phyloP scores from a whole-genome alignment of 2,888 invertebrate genomes.

The Volucella inflata region DNA sequence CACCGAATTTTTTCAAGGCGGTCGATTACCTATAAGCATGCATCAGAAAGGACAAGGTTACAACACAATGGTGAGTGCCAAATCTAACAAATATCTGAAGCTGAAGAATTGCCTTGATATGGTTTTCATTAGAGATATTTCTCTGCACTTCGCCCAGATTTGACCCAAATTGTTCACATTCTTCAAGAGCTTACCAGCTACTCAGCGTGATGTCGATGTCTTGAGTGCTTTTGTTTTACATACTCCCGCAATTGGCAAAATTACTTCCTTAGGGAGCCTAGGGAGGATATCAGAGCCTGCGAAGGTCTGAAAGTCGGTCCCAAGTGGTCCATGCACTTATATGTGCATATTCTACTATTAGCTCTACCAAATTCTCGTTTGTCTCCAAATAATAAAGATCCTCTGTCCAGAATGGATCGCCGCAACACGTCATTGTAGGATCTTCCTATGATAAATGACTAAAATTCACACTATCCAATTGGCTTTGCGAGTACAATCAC shows the following conservation, averaged over 20 bases:
- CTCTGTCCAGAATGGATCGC: conserved; percentile 87
- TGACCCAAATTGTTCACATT: conserved; percentile 92
- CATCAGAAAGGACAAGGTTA: conserved; percentile 94
- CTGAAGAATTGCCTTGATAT: conserved; percentile 90
- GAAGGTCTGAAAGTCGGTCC: conserved; percentile 86
- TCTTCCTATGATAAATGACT: conserved; percentile 95
- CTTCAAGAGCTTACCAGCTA: conserved; percentile 95
- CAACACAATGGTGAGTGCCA: conserved; percentile 89
- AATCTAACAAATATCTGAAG: no score
- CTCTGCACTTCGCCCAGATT: conserved; percentile 89
- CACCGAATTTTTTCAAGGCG: no score
- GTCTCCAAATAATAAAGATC: conserved; percentile 90
- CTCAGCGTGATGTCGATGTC: conserved; percentile 94
- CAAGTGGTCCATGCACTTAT: conserved; percentile 96
- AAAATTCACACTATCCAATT: conserved; percentile 91
- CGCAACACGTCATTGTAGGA: conserved; percentile 90
- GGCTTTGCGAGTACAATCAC: conserved; percentile 88
- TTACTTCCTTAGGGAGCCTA: conserved; percentile 89
- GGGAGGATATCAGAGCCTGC: conserved; percentile 86
- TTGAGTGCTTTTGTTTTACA: conserved; percentile 90
- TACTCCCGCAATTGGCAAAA: conserved; percentile 91
- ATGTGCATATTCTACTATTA: conserved; percentile 95
- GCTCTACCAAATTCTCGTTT: conserved; percentile 92
- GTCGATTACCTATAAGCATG: conserved; percentile 84
- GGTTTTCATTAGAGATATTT: conserved; percentile 91